Evolutionary conservation across 2,797 vertebrate genomes (phyloP), one percentile per base, ranked within the genome.

Genomic region (Cottoperca gobio): DNA sequence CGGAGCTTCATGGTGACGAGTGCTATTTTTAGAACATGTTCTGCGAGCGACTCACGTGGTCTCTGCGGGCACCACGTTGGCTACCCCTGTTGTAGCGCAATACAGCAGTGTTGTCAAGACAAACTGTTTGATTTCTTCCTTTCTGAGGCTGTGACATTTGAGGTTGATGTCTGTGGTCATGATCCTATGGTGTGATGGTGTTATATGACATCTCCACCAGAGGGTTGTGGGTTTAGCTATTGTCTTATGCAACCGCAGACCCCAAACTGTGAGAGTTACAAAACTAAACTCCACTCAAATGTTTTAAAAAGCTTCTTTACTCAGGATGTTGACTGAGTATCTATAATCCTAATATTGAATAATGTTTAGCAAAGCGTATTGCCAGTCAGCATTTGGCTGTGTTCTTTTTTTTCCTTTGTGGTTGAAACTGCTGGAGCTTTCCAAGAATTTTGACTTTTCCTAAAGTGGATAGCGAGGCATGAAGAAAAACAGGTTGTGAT

Each of bases 221-320:
- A 83, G 54, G 62, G 33, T 57, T 88, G 73, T 70, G 86, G 73
- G 50, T 85, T 81, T 28, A 58, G 50, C 73, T 76, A 61, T 89
- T 86, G 80, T 89, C 87, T 82, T 81, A 75, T 68, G 78, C 21
- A 81, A 87, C 78, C 53, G 40, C 60, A 73, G 49, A 70, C 68
- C 75, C 50, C 54, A 75, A 79, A 48, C 17, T 11, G 21, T 60
- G 19, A 40, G 35, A 39, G 9, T 67, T 70, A 62, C 70, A 58
- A 60, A 82, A 76, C 31, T 55, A 76, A 73, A 77, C 49, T 78
- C 39, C 66, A 60, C 70, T 77, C 24, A 82, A 86, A 86, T 2
- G 0, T 37, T 86, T 78, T 39, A 35, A 79, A 60, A 72, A 53
- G 9, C 26, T 66, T 74, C 83, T 85, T 74, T 67, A 63, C 69